These are phyloP conservation scores for Branchipolynoe longqiensis DNA, from an alignment of 2,888 invertebrate species.

Conservation along the genomic window DNA sequence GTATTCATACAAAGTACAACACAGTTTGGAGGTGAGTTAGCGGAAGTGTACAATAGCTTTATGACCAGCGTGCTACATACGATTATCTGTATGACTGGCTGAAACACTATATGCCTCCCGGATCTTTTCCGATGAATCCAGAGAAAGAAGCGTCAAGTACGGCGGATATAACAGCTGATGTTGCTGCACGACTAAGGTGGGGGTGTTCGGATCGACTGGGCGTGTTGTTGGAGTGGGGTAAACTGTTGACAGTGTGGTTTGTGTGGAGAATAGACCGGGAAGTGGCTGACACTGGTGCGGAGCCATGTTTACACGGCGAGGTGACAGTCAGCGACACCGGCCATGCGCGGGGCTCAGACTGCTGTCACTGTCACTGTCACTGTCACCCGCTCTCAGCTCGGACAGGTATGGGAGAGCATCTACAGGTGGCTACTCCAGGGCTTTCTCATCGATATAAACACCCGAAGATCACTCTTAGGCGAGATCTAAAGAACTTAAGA, in stretches of 20 bases:
- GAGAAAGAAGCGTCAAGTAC: slow-evolving; percentile 28
- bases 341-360: neutral
- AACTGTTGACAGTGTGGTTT: slow-evolving; percentile 29
- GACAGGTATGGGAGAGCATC: no score
- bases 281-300: neutral
- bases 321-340: neutral
- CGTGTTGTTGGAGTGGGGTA: neutral
- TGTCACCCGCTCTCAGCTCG: neutral
- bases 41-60: no score
- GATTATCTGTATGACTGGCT: no score
- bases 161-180: slow-evolving; percentile 8
- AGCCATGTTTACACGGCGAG: neutral
- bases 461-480: no score
- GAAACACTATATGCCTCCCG: slow-evolving; percentile 1
- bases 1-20: no score
- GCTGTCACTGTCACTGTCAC: neutral
- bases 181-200: neutral
- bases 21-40: no score
- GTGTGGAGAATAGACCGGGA: neutral
- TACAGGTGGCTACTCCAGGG: no score
- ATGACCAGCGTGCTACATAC: no score
- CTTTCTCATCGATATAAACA: no score
- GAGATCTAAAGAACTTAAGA: no score
- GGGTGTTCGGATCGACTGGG: neutral
- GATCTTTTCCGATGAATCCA: slow-evolving; percentile 36